Base-by-base conservation (phyloP, 2,888 invertebrate genomes). In the Mesorhabditis belari region DNA sequence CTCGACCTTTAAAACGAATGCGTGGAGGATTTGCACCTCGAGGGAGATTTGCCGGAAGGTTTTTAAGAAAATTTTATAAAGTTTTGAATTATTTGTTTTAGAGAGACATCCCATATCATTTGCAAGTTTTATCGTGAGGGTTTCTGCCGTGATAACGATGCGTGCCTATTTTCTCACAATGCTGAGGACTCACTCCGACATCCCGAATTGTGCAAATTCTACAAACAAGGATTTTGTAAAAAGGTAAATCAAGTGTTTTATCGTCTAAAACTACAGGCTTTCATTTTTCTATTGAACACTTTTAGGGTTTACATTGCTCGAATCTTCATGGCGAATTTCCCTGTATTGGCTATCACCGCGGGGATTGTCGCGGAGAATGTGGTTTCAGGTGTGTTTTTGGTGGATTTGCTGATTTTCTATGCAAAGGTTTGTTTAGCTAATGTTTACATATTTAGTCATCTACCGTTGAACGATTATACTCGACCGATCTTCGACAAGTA, bases 91-190 rank as follows among this genome's bases (percentile, higher is more conserved):
- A 17, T 35, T 35, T 9, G 12, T 35, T 35, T 9, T n/a, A 35
- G 44, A n/a, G 44, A 65, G n/a, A 67, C 65, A 12, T 69, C 73
- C 26, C 71, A 67, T 51, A 70, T 69, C 53, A 73, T 81, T 19
- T 80, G 80, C 75, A 81, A 81, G 62, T 80, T 81, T 64, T 80
- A 77, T 72, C 75, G 81, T 5, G 80, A 80, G 63, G 80, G 80
- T 5, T 80, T 72, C 58, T 80, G 80, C 62, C 66, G 80, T 53
- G 80, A 80, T 58, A 78, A 77, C 1, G 79, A 80, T 59, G 55
- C 64, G 24, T 80, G 80, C 65, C 63, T 70, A 19, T 80, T 75
- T 62, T 79, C 78, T 23, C 80, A 80, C 63, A 65, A 72, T 24
- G 75, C 78, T 2, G 72, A 74, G 19, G 77, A 77, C 56, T 76